Evolutionary conservation across 92 coral and sea anemone genomes (phyloP).

Genomic region (Montipora capitata): DNA sequence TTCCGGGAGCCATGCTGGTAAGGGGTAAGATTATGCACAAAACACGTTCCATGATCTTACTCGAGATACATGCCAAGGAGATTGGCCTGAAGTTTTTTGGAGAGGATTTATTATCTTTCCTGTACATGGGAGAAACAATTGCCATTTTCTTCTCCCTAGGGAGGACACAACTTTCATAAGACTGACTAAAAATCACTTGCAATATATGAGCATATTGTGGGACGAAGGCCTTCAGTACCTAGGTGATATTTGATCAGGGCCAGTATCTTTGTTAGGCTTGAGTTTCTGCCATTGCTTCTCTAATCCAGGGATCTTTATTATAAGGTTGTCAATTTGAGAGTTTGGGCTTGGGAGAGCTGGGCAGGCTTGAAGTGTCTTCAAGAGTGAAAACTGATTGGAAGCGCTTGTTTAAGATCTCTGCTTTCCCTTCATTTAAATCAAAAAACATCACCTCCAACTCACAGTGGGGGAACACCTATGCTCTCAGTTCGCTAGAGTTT

Average conservation of each 20-base stretch:
- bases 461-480: too few species aligned
- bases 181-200: too few species aligned
- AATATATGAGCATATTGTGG: too few species aligned
- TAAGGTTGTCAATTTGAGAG: background rate
- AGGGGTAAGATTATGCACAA: background rate
- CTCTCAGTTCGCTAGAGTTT: too few species aligned
- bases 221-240: background rate
- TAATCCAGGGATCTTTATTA: background rate
- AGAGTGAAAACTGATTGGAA: background rate
- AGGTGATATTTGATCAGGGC: background rate
- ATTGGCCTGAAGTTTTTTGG: background rate
- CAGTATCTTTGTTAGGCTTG: background rate
- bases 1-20: too few species aligned
- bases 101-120: too few species aligned
- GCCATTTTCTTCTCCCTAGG: too few species aligned
- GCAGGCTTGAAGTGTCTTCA: background rate
- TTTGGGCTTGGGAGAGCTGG: background rate
- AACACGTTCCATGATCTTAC: background rate
- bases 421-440: too few species aligned
- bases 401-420: background rate
- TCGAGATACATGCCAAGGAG: background rate
- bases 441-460: too few species aligned
- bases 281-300: background rate
- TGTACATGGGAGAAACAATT: too few species aligned
- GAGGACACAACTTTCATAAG: too few species aligned